phyloP scores from a whole-genome alignment of 2,113 vertebrate species.

The Eretmochelys imbricata region DNA sequence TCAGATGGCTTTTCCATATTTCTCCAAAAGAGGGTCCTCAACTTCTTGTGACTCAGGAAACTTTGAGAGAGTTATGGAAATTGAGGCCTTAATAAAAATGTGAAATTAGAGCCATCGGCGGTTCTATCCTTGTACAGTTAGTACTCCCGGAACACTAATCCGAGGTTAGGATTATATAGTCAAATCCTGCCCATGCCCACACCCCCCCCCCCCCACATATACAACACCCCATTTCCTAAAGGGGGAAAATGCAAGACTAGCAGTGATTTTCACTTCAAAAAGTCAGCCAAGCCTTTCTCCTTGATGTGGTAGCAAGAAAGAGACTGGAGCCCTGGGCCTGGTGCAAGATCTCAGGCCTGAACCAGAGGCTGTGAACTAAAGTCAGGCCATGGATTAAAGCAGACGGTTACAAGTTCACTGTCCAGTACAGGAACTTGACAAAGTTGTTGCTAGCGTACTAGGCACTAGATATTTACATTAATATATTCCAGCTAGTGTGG shows the following conservation, averaged over 20 bases:
- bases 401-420: too few species aligned
- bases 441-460: too few species aligned
- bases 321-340: too few species aligned
- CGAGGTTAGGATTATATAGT: neutral
- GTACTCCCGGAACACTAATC: accelerated
- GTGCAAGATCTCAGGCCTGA: too few species aligned
- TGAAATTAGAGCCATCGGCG: neutral
- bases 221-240: neutral
- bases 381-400: too few species aligned
- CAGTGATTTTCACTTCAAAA: conserved; percentile 24
- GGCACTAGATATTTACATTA: too few species aligned
- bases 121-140: accelerated
- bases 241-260: neutral
- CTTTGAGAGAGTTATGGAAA: neutral
- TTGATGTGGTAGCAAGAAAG: neutral
- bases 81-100: neutral
- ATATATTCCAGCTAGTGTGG: too few species aligned
- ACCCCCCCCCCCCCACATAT: neutral
- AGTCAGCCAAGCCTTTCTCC: neutral
- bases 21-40: neutral
- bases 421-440: too few species aligned
- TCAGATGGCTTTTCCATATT: neutral
- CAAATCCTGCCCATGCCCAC: neutral
- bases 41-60: neutral
- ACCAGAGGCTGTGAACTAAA: too few species aligned